Conservation (phyloP, 2,113 vertebrate species). For the Cisticola juncidis region DNA sequence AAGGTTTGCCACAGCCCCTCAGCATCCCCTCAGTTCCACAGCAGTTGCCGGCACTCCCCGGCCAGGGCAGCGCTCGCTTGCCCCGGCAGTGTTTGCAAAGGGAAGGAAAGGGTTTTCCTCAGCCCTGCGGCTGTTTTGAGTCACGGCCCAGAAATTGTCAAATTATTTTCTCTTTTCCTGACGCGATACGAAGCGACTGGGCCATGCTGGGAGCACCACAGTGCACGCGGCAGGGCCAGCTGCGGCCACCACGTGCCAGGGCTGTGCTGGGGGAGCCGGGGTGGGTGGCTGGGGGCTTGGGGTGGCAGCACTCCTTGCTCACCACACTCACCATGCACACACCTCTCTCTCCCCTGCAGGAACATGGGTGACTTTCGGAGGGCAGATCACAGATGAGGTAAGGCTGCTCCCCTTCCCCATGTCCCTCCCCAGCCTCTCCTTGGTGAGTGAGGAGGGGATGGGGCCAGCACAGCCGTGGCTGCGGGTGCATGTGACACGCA, state of each 20-base stretch:
- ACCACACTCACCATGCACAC: fast-evolving
- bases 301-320: fast-evolving
- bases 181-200: background rate
- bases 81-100: background rate
- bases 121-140: background rate
- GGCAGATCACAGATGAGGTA: slow-evolving; percentile 98
- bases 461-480: background rate
- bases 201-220: background rate
- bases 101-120: slow-evolving; percentile 40
- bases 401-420: background rate
- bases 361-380: slow-evolving; percentile 99
- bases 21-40: fast-evolving
- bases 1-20: background rate
- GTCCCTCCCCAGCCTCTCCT: background rate
- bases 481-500: fast-evolving
- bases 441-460: fast-evolving
- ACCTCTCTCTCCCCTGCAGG: slow-evolving; percentile 72
- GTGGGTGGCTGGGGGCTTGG: background rate
- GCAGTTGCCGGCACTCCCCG: background rate
- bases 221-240: background rate
- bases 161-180: background rate
- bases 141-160: background rate
- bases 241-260: background rate
- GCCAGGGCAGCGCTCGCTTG: background rate
- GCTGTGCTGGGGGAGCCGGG: background rate